These are phyloP conservation scores for Procavia capensis DNA, from an alignment of 2,113 vertebrate species.

Conservation along the genomic window DNA sequence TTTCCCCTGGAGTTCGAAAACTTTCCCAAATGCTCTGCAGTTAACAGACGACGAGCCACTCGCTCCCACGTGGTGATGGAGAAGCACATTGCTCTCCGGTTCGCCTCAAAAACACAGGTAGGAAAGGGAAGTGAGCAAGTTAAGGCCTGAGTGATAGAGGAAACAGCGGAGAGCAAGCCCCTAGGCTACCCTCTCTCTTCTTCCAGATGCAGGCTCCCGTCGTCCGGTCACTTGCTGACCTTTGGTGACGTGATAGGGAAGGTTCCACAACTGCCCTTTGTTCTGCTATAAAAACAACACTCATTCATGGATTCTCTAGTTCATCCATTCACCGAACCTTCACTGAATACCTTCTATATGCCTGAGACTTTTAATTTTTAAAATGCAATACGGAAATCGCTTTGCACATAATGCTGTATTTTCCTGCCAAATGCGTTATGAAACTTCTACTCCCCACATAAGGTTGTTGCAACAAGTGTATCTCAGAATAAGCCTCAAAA, in stretches of 20 bases:
- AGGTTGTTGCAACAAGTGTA: background rate
- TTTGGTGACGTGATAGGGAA: background rate
- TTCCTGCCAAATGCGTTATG: background rate
- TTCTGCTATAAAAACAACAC: background rate
- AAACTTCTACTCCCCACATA: background rate
- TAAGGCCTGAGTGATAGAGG: background rate
- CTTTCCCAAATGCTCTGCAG: slow-evolving; percentile 57
- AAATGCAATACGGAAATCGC: background rate
- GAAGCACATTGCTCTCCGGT: background rate
- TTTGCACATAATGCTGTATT: background rate
- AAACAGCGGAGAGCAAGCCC: background rate
- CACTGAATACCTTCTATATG: background rate
- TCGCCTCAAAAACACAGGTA: background rate
- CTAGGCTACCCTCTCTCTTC: fast-evolving
- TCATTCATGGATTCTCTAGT: background rate
- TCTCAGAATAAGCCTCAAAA: background rate
- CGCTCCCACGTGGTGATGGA: background rate
- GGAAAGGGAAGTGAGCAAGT: background rate
- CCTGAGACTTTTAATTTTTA: slow-evolving; percentile 42
- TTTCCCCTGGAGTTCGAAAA: slow-evolving; percentile 66
- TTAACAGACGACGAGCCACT: background rate
- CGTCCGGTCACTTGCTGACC: background rate
- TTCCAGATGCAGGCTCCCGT: background rate
- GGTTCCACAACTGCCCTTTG: background rate
- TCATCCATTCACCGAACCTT: background rate